These are phyloP conservation scores for Xestobium rufovillosum DNA, from an alignment of 2,888 invertebrate genomes.

Conservation along the genomic window DNA sequence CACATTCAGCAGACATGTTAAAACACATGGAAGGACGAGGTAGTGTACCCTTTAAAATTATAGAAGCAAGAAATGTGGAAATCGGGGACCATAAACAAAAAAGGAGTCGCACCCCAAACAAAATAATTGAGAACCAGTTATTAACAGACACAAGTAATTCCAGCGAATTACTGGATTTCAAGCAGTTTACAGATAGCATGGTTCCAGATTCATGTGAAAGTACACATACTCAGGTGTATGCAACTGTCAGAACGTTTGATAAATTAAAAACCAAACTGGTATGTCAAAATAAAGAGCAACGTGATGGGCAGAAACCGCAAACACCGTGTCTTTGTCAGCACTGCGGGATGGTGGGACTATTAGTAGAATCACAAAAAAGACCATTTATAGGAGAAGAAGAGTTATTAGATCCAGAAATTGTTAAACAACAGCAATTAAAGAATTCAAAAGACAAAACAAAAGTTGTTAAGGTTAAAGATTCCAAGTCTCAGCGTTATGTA, in stretches of 20 bases:
- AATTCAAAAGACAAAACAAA: background rate
- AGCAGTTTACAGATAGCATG: no score
- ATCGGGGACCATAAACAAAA: conserved; percentile 18
- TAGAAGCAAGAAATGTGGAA: conserved; percentile 20
- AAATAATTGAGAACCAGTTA: no score
- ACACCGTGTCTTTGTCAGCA: conserved; percentile 38
- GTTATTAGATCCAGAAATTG: conserved; percentile 10
- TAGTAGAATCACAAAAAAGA: conserved; percentile 38
- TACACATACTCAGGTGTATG: conserved; percentile 35
- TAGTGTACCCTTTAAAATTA: conserved; percentile 18
- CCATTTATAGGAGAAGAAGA: conserved; percentile 29
- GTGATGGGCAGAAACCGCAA: conserved; percentile 24
- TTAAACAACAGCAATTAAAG: background rate
- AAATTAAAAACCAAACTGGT: conserved; percentile 30
- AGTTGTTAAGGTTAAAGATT: background rate
- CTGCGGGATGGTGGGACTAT: conserved; percentile 37
- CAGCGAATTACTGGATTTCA: no score
- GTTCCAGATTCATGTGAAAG: no score
- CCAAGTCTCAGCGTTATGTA: no score
- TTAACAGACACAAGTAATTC: no score
- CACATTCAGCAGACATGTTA: background rate
- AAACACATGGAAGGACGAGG: conserved; percentile 18
- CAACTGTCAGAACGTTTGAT: conserved; percentile 30
- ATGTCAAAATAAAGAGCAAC: conserved; percentile 29
- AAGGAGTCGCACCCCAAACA: no score